Base-by-base conservation (phyloP, 2,113 vertebrate genomes). In the Coptodon bakossiorum region DNA sequence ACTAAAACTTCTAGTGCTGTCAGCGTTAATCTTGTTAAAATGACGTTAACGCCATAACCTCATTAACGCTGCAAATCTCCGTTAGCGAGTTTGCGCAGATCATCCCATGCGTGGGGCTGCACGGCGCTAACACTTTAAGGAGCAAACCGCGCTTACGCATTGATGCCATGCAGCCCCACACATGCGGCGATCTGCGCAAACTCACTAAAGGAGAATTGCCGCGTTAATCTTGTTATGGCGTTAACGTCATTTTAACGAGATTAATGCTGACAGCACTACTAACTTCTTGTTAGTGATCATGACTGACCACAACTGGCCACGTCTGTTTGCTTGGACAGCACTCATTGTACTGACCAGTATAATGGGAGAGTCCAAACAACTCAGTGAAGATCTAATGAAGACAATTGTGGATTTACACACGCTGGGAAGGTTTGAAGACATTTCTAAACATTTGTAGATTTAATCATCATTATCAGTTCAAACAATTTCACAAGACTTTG, bases 81-180 rank as follows among this genome's bases (percentile, higher is more conserved):
- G 5, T 61, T 61, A 17, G 57, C 1, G 8, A 1, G 57, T 31
- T 61, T 17, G 27, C 2, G 3, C 57, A 31, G 57, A 61, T 61
- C 27, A 61, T 61, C 54, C 54, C 57, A 17, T 31, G 27, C 7
- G 0, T 16, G 13, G 24, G 56, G 56, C 56, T 29, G 56, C 24
- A 29, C 7, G 1, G 56, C 1, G 7, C 56, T 59, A 0, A 29
- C 3, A 4, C 13, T 57, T 16, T 57, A 57, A 57, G 0, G 0
- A 6, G 5, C 56, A 29, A 29, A 59, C 56, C 4, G 13, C 13
- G 7, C 56, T 29, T 27, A 14, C 1, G 6, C 54, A 27, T 57
- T 27, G 54, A 57, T 14, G 53, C 53, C 53, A 4, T 3, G 22
- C 54, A 14, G 54, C 22, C 22, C 12, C 4, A 57, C 54, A 27